Conservation (phyloP, 92 coral and sea anemone genomes). For the Phenganax marumi region DNA sequence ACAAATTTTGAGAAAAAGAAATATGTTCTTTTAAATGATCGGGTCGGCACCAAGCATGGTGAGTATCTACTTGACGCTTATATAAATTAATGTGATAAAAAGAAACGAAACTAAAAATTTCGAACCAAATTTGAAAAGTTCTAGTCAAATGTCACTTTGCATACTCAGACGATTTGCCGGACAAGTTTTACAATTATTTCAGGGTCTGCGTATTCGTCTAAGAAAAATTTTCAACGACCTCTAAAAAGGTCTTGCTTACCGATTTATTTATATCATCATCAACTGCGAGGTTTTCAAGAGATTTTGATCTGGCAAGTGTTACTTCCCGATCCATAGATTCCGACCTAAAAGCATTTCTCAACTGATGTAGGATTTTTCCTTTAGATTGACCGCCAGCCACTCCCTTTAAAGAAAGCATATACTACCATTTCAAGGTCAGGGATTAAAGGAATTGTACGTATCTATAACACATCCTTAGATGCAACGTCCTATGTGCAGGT, state of each 20-base stretch:
- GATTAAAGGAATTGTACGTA: neutral
- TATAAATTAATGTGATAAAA: too few relatives aligned
- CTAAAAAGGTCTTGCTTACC: neutral
- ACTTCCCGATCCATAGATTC: slow-evolving; percentile 18
- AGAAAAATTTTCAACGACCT: neutral
- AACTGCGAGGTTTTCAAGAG: slow-evolving; percentile 26
- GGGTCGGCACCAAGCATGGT: too few relatives aligned
- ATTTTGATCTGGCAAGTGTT: slow-evolving; percentile 15
- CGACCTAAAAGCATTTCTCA: slow-evolving; percentile 36
- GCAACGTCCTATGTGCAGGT: neutral
- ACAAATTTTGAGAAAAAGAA: too few relatives aligned
- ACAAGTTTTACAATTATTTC: too few relatives aligned
- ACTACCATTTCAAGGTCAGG: neutral
- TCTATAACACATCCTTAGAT: too few relatives aligned
- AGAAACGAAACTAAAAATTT: too few relatives aligned
- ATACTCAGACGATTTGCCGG: too few relatives aligned
- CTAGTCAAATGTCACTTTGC: too few relatives aligned
- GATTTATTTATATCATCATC: slow-evolving; percentile 24
- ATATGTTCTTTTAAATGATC: too few relatives aligned
- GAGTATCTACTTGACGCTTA: too few relatives aligned
- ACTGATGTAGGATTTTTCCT: slow-evolving; percentile 18
- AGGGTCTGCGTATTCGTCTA: neutral
- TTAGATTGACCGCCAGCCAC: slow-evolving; percentile 14
- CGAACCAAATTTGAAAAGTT: too few relatives aligned
- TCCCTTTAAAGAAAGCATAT: neutral